These are phyloP conservation scores for Luidia sarsii DNA, from an alignment of 53 echinoderm and acorn worm species.

Conservation along the genomic window DNA sequence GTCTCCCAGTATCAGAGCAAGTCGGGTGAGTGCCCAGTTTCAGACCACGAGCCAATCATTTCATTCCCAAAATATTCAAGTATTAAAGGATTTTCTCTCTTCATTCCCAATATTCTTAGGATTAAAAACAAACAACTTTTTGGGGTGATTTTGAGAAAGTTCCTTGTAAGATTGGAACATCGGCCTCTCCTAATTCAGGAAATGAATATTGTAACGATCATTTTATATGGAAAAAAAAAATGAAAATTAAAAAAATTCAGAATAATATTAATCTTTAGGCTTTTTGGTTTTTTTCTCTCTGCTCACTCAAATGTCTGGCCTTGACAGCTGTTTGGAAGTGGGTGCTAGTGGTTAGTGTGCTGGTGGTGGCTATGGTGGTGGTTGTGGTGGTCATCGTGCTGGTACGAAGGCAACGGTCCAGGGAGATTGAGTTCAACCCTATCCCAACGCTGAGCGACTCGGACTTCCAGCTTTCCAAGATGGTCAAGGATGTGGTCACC, in stretches of 20 bases:
- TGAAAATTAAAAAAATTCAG: neutral
- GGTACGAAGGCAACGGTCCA: slow-evolving; percentile 27
- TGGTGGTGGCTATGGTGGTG: slow-evolving; percentile 52
- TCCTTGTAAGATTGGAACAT: neutral
- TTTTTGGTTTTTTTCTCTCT: neutral
- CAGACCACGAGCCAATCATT: too few relatives aligned
- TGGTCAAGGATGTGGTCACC: slow-evolving; percentile 44
- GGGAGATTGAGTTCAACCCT: slow-evolving; percentile 31
- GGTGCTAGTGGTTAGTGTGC: slow-evolving; percentile 74
- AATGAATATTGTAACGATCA: neutral
- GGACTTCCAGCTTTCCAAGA: slow-evolving; percentile 41
- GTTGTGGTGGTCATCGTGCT: slow-evolving; percentile 24
- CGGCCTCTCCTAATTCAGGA: neutral
- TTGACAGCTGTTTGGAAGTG: slow-evolving; percentile 84
- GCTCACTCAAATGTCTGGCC: neutral
- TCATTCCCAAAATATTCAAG: too few relatives aligned
- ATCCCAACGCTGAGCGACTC: slow-evolving; percentile 49
- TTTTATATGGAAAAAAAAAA: too few relatives aligned
- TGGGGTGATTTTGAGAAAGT: too few relatives aligned
- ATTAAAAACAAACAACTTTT: too few relatives aligned
- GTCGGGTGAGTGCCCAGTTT: slow-evolving; percentile 35
- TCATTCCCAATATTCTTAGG: too few relatives aligned
- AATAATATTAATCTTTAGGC: neutral
- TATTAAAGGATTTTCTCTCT: too few relatives aligned
- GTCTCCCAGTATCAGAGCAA: slow-evolving; percentile 43